These are phyloP conservation scores for Drosophila bipectinata DNA, from an alignment of 1,140 invertebrate species.

Conservation along the genomic window DNA sequence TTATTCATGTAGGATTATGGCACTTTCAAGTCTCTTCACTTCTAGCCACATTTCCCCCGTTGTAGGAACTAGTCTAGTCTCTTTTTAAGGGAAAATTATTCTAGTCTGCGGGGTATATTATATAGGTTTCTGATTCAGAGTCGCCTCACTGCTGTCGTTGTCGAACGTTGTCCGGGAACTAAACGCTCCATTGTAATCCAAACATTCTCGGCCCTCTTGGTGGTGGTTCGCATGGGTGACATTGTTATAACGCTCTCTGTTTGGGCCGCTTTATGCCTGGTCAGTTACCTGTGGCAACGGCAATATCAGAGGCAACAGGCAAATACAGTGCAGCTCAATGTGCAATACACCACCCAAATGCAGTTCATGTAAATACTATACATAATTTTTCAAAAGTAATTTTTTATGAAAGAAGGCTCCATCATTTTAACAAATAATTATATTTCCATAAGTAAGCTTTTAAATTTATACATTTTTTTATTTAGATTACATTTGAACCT, in stretches of 20 bases:
- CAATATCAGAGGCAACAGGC: conserved; percentile 66
- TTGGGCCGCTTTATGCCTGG: conserved; percentile 78
- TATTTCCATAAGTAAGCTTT: no score
- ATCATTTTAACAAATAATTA: no score
- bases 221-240: conserved; percentile 41
- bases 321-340: conserved; percentile 14
- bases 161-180: conserved; percentile 74
- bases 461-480: no score
- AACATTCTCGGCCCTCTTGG: conserved; percentile 41
- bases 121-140: conserved; percentile 2
- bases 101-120: background rate
- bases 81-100: background rate
- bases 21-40: conserved; percentile 26
- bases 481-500: no score
- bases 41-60: conserved; percentile 29
- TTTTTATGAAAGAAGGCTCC: no score
- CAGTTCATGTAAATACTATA: background rate
- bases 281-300: conserved; percentile 80
- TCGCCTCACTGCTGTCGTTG: conserved; percentile 42
- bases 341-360: background rate
- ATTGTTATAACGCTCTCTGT: conserved; percentile 73
- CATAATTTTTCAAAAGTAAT: no score
- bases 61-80: background rate
- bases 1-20: conserved; percentile 28
- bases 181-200: conserved; percentile 65